Conservation (phyloP, 1,140 invertebrate species). For the Scaptomyza graminum region DNA sequence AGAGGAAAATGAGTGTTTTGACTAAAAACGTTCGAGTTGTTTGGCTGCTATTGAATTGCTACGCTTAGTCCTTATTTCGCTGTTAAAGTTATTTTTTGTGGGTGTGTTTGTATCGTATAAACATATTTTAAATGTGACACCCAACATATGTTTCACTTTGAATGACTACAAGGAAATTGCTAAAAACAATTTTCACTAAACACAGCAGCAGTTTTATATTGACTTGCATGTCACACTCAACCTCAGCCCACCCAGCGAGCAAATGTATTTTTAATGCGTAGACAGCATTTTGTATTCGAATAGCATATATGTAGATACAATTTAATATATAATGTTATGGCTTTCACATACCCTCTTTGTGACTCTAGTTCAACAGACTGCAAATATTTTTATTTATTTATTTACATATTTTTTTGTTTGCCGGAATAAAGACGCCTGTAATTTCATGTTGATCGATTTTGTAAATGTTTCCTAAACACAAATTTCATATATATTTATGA, state of each 20-base stretch:
- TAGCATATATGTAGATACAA: slow-evolving; percentile 39
- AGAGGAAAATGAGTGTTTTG: background rate
- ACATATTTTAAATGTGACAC: slow-evolving; percentile 70
- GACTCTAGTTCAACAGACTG: background rate
- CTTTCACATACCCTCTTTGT: background rate
- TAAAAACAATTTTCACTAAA: slow-evolving; percentile 69
- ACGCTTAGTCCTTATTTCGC: background rate
- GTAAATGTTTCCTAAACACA: slow-evolving; percentile 59
- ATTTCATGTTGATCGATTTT: slow-evolving; percentile 73
- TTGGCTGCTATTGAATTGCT: slow-evolving; percentile 44
- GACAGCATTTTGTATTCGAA: slow-evolving; percentile 46
- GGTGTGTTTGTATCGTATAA: slow-evolving; percentile 22
- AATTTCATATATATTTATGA: slow-evolving; percentile 27
- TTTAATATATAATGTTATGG: slow-evolving; percentile 44
- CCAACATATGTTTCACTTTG: slow-evolving; percentile 74
- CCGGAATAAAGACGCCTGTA: slow-evolving; percentile 41
- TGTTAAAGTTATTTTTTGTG: too few relatives aligned
- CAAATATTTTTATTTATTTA: slow-evolving; percentile 59
- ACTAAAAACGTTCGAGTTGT: slow-evolving; percentile 16
- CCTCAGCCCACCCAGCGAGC: slow-evolving; percentile 22
- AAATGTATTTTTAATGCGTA: slow-evolving; percentile 70
- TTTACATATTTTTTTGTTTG: background rate
- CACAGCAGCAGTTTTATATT: slow-evolving; percentile 13
- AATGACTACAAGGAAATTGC: slow-evolving; percentile 71
- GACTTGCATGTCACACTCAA: background rate